Evolutionary conservation across 2,113 vertebrate genomes (phyloP), one percentile per base, ranked within the genome.

Genomic region (Girardinichthys multiradiatus): DNA sequence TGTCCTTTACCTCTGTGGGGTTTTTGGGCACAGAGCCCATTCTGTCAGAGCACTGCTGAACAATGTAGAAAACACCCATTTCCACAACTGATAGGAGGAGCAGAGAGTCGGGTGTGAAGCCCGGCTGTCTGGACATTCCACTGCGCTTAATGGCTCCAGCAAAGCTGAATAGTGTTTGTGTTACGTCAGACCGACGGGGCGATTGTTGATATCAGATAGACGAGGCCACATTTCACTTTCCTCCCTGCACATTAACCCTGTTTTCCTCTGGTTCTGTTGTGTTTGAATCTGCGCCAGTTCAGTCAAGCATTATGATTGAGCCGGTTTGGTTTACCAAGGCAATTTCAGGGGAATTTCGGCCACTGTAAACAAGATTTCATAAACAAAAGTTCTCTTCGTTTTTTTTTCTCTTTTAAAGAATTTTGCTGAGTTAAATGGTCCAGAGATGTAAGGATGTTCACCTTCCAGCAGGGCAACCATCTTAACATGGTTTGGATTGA

Each of bases 61-160:
- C 89, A 87, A 91, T 89, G 89, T 81, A 75, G 81, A 81, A 68
- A 89, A 81, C 90, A 76, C 80, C 87, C 85, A 83, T 81, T 92
- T 91, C 88, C 92, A 91, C 86, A 76, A 86, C 87, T 87, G 93
- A 93, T 93, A 91, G 90, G 84, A 58, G 82, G 64, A 27, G 57
- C 75, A 30, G 85, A 29, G 74, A 29, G 28, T 58, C 71, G 68
- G 81, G 84, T 80, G 92, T 82, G 85, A 89, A 86, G 74, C 80
- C 57, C 28, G 68, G 66, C 68, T 79, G 79, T 87, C 61, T 75
- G 77, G 84, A 87, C 89, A 90, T 92, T 93, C 90, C 90, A 80
- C 39, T 33, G 82, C 58, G 83, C 82, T 86, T 90, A 88, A 88
- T 74, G 89, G 82, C 80, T 86, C 76, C 73, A 57, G 75, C 79